Conservation (phyloP, 2,888 invertebrate genomes). For the Drosophila tripunctata region DNA sequence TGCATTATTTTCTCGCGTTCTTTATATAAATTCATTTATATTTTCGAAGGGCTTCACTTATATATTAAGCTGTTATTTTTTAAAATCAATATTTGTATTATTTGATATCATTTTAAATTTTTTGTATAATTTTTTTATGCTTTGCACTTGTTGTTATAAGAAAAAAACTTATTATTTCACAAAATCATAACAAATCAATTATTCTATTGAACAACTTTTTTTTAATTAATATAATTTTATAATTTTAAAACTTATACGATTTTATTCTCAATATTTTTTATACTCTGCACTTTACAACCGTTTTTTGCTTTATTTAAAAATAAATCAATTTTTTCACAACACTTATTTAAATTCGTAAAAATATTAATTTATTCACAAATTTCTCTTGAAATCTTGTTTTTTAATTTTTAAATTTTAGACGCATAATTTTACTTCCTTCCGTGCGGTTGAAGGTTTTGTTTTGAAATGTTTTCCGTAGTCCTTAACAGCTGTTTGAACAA, state of each 20-base stretch:
- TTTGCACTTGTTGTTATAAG: too few relatives aligned
- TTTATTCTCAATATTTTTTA: not conserved
- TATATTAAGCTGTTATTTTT: too few relatives aligned
- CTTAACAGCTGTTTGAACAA: constrained; percentile 68
- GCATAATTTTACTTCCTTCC: constrained; percentile 67
- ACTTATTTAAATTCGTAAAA: not conserved
- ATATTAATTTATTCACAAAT: not conserved
- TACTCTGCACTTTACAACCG: not conserved
- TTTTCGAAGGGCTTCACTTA: too few relatives aligned
- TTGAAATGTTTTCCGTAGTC: constrained; percentile 68
- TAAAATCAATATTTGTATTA: too few relatives aligned
- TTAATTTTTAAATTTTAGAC: not conserved
- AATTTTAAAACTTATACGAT: not conserved
- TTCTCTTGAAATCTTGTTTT: not conserved
- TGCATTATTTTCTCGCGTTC: too few relatives aligned
- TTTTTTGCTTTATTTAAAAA: not conserved
- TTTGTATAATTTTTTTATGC: too few relatives aligned
- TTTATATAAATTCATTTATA: too few relatives aligned
- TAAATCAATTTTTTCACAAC: not conserved
- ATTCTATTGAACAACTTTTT: too few relatives aligned
- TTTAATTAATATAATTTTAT: not conserved
- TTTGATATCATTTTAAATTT: too few relatives aligned
- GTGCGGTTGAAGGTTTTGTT: constrained; percentile 73
- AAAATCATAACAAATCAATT: too few relatives aligned
- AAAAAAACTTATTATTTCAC: too few relatives aligned